Base-by-base conservation (phyloP, 2,888 invertebrate genomes). In the Physocephala rufipes region DNA sequence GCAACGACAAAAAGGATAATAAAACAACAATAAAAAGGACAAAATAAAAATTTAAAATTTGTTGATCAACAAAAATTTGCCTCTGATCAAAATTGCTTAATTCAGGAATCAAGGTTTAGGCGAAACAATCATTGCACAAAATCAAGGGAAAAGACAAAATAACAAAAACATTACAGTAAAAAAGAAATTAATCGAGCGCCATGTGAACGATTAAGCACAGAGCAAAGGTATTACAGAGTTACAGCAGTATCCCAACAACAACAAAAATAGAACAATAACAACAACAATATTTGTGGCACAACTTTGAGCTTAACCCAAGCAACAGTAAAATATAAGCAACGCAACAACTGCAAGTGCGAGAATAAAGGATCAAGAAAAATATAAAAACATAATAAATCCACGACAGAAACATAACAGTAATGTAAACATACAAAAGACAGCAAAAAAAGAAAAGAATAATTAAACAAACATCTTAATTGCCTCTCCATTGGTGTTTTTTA, bases 1-100 rank as follows among this genome's bases (percentile, higher is more conserved):
- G n/a, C n/a, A n/a, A n/a, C n/a, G n/a, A 21, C 12, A 36, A 15
- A 64, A 26, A 16, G 49, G n/a, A 26, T 21, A 21, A 55, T 53
- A n/a, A 70, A 51, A 51, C 9, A 24, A 68, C 51, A 71, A 64
- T 9, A 71, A 59, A n/a, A n/a, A n/a, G n/a, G n/a, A n/a, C n/a
- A n/a, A n/a, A n/a, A n/a, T n/a, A n/a, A n/a, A n/a, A n/a, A n/a
- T n/a, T n/a, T n/a, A n/a, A n/a, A n/a, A n/a, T n/a, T n/a, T n/a
- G n/a, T n/a, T n/a, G n/a, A n/a, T n/a, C n/a, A n/a, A n/a, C n/a
- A n/a, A n/a, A n/a, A n/a, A n/a, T n/a, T n/a, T n/a, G n/a, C n/a
- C n/a, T n/a, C n/a, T n/a, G n/a, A n/a, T n/a, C n/a, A n/a, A n/a
- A n/a, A n/a, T n/a, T n/a, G n/a, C n/a, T n/a, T n/a, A n/a, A n/a